Percentiles rank a stretch among this genome's conserved stretches.
Evolutionary conservation across 2,113 vertebrate species (phyloP).

Genomic region (Sander lucioperca): DNA sequence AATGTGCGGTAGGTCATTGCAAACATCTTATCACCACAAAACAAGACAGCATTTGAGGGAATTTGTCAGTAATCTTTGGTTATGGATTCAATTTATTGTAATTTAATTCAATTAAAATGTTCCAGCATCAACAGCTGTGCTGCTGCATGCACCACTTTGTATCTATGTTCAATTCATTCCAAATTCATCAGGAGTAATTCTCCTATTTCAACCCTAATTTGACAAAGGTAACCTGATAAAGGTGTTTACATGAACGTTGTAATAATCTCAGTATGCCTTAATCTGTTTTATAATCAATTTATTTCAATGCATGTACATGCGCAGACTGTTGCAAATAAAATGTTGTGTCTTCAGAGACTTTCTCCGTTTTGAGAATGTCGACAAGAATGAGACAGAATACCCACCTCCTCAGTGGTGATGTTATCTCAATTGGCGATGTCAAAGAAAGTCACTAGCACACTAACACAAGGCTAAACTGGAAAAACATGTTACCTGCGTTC

Average conservation of each 20-base stretch:
- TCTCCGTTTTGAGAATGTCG: not conserved
- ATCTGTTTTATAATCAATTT: not conserved
- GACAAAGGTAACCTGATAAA: constrained; percentile 9
- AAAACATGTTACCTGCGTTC: not conserved
- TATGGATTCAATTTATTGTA: constrained; percentile 27
- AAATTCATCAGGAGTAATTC: constrained; percentile 37
- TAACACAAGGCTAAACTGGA: not conserved
- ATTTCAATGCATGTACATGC: not conserved
- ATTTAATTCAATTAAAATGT: not conserved
- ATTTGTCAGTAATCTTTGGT: constrained; percentile 25
- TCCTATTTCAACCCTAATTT: constrained; percentile 13
- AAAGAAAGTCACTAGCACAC: not conserved
- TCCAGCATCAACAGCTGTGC: constrained; percentile 42
- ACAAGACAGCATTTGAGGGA: constrained; percentile 4
- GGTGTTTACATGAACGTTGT: not conserved
- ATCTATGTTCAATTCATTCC: constrained; percentile 24
- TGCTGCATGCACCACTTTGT: constrained; percentile 7
- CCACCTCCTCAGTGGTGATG: not conserved
- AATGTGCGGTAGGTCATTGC: not conserved
- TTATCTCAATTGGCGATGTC: not conserved
- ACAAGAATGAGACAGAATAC: constrained; percentile 4
- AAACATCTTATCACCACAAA: constrained; percentile 21
- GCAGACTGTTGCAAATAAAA: not conserved
- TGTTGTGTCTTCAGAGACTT: not conserved
- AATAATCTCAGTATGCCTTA: constrained; percentile 13